A percentile compares a stretch with the other conserved stretches of the same genome.
Evolutionary conservation across 2,888 invertebrate species (phyloP).

Genomic region (Podotricha telesiphe): DNA sequence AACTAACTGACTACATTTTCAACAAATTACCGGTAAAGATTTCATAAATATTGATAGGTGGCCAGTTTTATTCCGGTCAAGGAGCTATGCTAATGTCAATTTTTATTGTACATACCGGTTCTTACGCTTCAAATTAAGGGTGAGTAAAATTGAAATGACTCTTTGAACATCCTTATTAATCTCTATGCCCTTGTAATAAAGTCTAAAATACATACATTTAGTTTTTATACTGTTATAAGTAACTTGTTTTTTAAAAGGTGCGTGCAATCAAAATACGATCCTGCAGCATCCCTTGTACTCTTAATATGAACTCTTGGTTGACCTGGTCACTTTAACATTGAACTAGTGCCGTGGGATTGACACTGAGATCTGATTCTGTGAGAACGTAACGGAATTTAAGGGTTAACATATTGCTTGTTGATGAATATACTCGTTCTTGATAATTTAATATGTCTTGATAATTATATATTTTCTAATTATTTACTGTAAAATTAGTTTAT

Average conservation of each 20-base stretch:
- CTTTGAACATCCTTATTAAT: constrained; percentile 4
- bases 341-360: constrained; percentile 72
- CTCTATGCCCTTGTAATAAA: constrained; percentile 45
- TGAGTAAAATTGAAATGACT: constrained; percentile 50
- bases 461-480: neutral
- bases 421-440: neutral
- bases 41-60: constrained; percentile 79
- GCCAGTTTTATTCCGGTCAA: constrained; percentile 73
- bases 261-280: constrained; percentile 75
- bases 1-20: constrained; percentile 56
- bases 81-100: constrained; percentile 80
- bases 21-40: constrained; percentile 53
- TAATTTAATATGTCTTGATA: constrained; percentile 14
- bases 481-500: too few species aligned
- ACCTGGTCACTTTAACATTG: constrained; percentile 68
- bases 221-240: constrained; percentile 23
- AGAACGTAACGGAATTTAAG: constrained; percentile 59
- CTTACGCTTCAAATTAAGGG: constrained; percentile 73
- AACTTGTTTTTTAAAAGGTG: constrained; percentile 68
- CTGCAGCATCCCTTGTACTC: constrained; percentile 73
- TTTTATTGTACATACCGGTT: constrained; percentile 76
- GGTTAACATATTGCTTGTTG: constrained; percentile 13
- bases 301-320: constrained; percentile 75
- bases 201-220: constrained; percentile 48
- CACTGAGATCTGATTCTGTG: constrained; percentile 66